A percentile compares a stretch with the other conserved stretches of the same genome.
These are phyloP conservation scores for Rhabditophanes sp. DNA, from an alignment of 2,888 invertebrate genomes.

Conservation along the genomic window DNA sequence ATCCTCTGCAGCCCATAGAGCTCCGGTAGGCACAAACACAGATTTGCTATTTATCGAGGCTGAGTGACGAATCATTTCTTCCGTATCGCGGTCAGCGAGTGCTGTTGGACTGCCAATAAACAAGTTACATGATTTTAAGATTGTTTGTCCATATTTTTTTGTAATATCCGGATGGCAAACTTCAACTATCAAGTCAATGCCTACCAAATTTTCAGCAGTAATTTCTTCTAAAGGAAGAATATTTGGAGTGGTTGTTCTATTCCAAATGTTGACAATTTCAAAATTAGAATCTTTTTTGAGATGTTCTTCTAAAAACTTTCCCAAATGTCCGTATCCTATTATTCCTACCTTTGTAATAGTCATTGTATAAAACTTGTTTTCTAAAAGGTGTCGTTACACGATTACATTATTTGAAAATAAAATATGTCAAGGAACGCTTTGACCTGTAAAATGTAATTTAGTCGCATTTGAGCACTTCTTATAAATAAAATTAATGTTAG, in stretches of 20 bases:
- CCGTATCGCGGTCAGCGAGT: slow-evolving; percentile 46
- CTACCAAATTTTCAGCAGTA: slow-evolving; percentile 12
- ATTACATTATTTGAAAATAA: too few species aligned
- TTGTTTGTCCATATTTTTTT: slow-evolving; percentile 45
- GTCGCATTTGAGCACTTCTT: slow-evolving; percentile 1
- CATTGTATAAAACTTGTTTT: too few species aligned
- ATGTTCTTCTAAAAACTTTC: too few species aligned
- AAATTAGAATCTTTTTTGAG: too few species aligned
- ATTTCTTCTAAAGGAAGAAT: slow-evolving; percentile 22
- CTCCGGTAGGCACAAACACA: slow-evolving; percentile 50
- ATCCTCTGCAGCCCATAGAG: slow-evolving; percentile 52
- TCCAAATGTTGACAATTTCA: slow-evolving; percentile 21
- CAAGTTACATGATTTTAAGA: slow-evolving; percentile 48
- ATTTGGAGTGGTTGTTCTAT: slow-evolving; percentile 23
- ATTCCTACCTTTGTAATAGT: too few species aligned
- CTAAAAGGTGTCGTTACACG: too few species aligned
- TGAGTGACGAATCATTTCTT: slow-evolving; percentile 38
- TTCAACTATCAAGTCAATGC: slow-evolving; percentile 46
- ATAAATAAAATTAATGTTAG: neutral
- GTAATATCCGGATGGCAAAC: slow-evolving; percentile 51
- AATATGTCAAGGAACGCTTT: slow-evolving; percentile 4
- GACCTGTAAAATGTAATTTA: slow-evolving; percentile 1
- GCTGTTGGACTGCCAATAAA: slow-evolving; percentile 52
- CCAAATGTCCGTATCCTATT: slow-evolving; percentile 38
- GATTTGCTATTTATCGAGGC: slow-evolving; percentile 43